Percentiles rank a stretch among this genome's conserved stretches.
Conservation (phyloP, 2,888 invertebrate genomes). For the Mylabris sibirica region DNA sequence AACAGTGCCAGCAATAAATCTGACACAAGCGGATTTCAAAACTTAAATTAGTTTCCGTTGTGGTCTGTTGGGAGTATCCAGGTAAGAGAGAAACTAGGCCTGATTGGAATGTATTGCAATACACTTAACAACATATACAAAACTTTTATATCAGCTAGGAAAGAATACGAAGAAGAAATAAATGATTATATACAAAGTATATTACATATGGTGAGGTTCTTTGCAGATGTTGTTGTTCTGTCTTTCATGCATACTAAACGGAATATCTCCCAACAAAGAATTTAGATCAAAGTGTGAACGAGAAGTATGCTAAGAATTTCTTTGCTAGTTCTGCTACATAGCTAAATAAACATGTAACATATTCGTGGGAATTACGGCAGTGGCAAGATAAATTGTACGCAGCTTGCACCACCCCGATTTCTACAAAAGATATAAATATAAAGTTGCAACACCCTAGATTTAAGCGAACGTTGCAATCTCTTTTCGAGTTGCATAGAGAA, state of each 20-base stretch:
- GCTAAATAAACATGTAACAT: conserved; percentile 28
- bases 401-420: conserved; percentile 1
- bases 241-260: conserved; percentile 34
- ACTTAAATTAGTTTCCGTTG: conserved; percentile 56
- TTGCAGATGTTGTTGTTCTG: conserved; percentile 35
- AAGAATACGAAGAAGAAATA: neutral
- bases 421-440: neutral
- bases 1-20: conserved; percentile 45
- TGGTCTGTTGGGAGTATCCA: conserved; percentile 49
- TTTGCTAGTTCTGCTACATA: conserved; percentile 13
- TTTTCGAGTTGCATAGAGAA: neutral
- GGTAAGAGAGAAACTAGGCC: conserved; percentile 46
- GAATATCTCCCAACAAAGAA: conserved; percentile 29
- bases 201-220: conserved; percentile 28
- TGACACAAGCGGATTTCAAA: conserved; percentile 52
- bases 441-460: neutral
- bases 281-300: conserved; percentile 29
- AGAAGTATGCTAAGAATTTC: conserved; percentile 23
- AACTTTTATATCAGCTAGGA: neutral
- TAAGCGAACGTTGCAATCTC: neutral
- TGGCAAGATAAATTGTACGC: conserved; percentile 23
- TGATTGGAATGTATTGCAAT: conserved; percentile 47
- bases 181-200: neutral
- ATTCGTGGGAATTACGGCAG: conserved; percentile 23
- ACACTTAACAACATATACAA: conserved; percentile 31